A percentile compares a stretch with the other conserved stretches of the same genome.
phyloP scores from a whole-genome alignment of 2,888 invertebrate genomes.

The Diplazon laetatorius region DNA sequence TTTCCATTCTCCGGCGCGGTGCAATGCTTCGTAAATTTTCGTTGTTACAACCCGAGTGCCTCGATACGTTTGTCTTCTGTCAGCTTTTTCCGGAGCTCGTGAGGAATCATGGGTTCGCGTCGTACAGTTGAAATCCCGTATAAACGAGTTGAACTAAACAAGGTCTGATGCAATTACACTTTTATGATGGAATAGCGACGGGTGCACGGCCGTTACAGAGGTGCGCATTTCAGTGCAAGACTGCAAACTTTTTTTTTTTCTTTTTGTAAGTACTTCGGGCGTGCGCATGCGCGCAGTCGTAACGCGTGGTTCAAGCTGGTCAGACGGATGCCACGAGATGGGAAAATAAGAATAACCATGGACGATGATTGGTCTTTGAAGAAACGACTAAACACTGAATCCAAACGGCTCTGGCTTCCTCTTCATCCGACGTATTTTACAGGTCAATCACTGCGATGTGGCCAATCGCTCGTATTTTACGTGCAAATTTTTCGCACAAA shows the following conservation, averaged over 20 bases:
- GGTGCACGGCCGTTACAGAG: slow-evolving; percentile 70
- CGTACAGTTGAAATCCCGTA: slow-evolving; percentile 3
- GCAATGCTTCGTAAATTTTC: neutral
- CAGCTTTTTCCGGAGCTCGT: neutral
- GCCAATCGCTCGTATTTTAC: slow-evolving; percentile 15
- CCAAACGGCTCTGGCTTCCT: slow-evolving; percentile 11
- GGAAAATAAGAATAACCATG: neutral
- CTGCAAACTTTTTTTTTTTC: slow-evolving; percentile 72
- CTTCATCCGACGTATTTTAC: neutral
- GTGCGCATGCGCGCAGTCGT: slow-evolving; percentile 30
- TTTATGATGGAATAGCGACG: slow-evolving; percentile 73
- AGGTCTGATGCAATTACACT: slow-evolving; percentile 80
- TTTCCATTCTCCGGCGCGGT: slow-evolving; percentile 4
- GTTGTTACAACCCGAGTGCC: too few species aligned
- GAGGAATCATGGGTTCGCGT: neutral
- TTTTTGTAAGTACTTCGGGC: slow-evolving; percentile 70
- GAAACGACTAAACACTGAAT: slow-evolving; percentile 4
- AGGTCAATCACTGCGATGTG: neutral
- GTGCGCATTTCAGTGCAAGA: slow-evolving; percentile 74
- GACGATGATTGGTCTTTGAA: slow-evolving; percentile 12
- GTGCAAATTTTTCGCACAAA: neutral
- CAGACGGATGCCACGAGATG: neutral
- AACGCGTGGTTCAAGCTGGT: slow-evolving; percentile 12
- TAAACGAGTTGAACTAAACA: slow-evolving; percentile 73
- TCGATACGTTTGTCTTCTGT: neutral